Evolutionary conservation across 2,797 vertebrate genomes (phyloP), one percentile per base, ranked within the genome.

Genomic region (Leuciscus waleckii): DNA sequence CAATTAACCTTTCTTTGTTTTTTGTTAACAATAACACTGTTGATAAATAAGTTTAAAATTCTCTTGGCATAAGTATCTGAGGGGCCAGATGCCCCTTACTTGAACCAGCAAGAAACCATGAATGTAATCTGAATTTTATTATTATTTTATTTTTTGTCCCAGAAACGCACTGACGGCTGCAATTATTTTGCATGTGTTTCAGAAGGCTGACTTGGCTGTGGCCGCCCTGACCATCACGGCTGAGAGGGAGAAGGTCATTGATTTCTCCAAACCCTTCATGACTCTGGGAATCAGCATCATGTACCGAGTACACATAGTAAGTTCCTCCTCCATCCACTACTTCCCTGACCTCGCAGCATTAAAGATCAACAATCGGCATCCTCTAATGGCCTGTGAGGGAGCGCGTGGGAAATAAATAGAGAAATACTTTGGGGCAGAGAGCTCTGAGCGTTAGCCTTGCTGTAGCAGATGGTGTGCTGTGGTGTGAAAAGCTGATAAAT

Each of bases 251-350:
- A 99, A 99, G 93, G 98, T 99, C 95, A 98, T 99, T 61, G 98
- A 99, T 95, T 99, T 99, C 96, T 99, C 98, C 76, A 99, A 99
- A 91, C 98, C 98, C 0, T 99, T 96, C 94, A 99, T 99, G 98
- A 99, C 98, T 91, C 93, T 99, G 90, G 98, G 98, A 82, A 99
- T 99, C 91, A 99, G 98, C 94, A 98, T 99, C 92, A 97, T 99
- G 96, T 99, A 99, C 94, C 95, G 97, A 43, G 97, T 99, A 91
- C 97, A 99, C 94, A 94, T 99, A 97, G 98, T 99, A 95, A 98
- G 98, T 37, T 7, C 6, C 67, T 71, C 41, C 26, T 11, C 17
- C 58, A 29, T 19, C 79, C 17, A 74, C 39, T 65, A 41, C 46
- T 35, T 29, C 46, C 70, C 63, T 4, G n/a, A 21, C 65, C 58